These are phyloP conservation scores for Xanthorhoe spadicearia DNA, from an alignment of 2,888 invertebrate species.

Conservation along the genomic window DNA sequence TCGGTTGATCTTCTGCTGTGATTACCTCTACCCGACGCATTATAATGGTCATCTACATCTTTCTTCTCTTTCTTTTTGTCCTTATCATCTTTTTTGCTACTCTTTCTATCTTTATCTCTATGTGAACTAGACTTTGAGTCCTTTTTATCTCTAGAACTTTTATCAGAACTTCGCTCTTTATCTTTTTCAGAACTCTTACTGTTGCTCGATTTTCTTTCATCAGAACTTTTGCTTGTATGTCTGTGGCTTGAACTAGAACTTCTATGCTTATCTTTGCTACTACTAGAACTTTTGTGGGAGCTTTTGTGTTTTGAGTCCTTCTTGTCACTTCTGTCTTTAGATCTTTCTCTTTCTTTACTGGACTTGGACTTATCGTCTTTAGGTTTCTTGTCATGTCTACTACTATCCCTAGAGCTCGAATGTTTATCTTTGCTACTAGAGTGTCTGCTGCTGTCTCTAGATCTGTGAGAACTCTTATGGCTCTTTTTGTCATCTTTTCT, in stretches of 20 bases:
- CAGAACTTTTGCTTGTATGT: slow-evolving; percentile 68
- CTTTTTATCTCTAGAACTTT: slow-evolving; percentile 64
- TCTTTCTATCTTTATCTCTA: slow-evolving; percentile 75
- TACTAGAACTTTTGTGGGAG: slow-evolving; percentile 71
- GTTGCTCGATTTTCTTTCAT: slow-evolving; percentile 62
- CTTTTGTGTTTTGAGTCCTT: slow-evolving; percentile 75
- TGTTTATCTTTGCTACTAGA: slow-evolving; percentile 77
- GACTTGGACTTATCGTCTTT: slow-evolving; percentile 71
- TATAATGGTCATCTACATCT: slow-evolving; percentile 89
- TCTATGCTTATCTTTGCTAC: slow-evolving; percentile 60
- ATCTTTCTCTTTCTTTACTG: slow-evolving; percentile 66
- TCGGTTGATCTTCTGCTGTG: slow-evolving; percentile 90
- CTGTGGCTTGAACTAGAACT: slow-evolving; percentile 68
- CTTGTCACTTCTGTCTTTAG: slow-evolving; percentile 67
- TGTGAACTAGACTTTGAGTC: slow-evolving; percentile 70
- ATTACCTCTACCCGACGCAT: slow-evolving; percentile 86
- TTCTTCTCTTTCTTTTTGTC: slow-evolving; percentile 81
- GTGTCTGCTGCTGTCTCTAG: slow-evolving; percentile 73
- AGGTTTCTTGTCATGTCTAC: slow-evolving; percentile 69
- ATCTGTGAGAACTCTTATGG: slow-evolving; percentile 72
- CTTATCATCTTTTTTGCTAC: slow-evolving; percentile 73
- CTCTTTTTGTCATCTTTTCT: slow-evolving; percentile 68
- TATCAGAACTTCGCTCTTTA: slow-evolving; percentile 61
- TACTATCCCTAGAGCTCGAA: slow-evolving; percentile 70
- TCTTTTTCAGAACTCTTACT: slow-evolving; percentile 52